These are phyloP conservation scores for Ypsolopha sequella DNA, from an alignment of 2,888 invertebrate genomes.

Conservation along the genomic window DNA sequence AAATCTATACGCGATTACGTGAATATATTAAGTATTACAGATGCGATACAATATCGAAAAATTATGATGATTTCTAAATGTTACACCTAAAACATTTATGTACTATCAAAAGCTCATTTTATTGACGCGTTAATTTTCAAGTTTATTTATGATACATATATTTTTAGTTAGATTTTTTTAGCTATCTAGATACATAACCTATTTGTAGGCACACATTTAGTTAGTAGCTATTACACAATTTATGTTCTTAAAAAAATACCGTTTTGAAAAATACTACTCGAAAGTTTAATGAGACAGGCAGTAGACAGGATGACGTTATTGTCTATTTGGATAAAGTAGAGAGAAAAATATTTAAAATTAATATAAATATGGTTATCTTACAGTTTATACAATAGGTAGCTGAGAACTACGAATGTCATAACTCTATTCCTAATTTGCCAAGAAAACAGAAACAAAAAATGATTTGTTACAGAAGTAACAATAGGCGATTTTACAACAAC, in stretches of 20 bases:
- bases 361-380: too few relatives aligned
- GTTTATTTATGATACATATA: slow-evolving; percentile 30
- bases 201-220: slow-evolving; percentile 59
- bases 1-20: background rate
- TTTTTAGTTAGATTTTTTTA: slow-evolving; percentile 33
- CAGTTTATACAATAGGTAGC: too few relatives aligned
- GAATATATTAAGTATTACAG: background rate
- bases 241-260: slow-evolving; percentile 1
- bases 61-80: background rate
- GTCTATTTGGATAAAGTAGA: background rate
- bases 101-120: slow-evolving; percentile 34
- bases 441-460: too few relatives aligned
- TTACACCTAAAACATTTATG: background rate
- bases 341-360: too few relatives aligned
- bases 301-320: slow-evolving; percentile 12
- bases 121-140: slow-evolving; percentile 32
- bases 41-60: background rate
- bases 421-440: too few relatives aligned
- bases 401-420: too few relatives aligned
- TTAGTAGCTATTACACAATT: slow-evolving; percentile 17
- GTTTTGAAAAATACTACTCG: background rate
- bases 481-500: too few relatives aligned
- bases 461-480: too few relatives aligned
- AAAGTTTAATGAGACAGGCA: slow-evolving; percentile 11
- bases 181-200: slow-evolving; percentile 46